Conservation (phyloP, 2,888 invertebrate genomes). For the Pristionchus maxplancki region DNA sequence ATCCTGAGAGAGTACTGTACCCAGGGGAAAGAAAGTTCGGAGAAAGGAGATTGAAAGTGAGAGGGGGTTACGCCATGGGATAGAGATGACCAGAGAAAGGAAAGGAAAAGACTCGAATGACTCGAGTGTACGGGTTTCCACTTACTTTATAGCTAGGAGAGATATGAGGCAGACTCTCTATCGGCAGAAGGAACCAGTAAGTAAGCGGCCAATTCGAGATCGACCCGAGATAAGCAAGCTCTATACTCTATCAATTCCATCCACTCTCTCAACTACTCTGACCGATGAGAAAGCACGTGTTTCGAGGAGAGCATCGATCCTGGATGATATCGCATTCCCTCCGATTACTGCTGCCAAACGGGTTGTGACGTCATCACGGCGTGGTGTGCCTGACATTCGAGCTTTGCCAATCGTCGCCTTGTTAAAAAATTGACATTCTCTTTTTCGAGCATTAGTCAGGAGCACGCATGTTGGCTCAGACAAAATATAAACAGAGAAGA, state of each 20-base stretch:
- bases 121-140: constrained; percentile 40
- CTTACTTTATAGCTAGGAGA: constrained; percentile 37
- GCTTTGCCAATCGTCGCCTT: constrained; percentile 5
- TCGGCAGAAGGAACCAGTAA: constrained; percentile 26
- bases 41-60: constrained; percentile 17
- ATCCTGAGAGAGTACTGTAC: not conserved
- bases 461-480: constrained; percentile 17
- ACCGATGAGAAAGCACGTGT: not conserved
- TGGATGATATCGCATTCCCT: constrained; percentile 2
- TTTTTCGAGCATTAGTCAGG: constrained; percentile 32
- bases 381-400: not conserved
- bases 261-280: not conserved
- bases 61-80: constrained; percentile 20
- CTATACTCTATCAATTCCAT: not conserved
- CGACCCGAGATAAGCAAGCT: not conserved
- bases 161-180: constrained; percentile 19
- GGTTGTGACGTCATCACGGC: constrained; percentile 32
- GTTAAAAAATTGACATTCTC: not conserved
- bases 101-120: constrained; percentile 29
- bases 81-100: not conserved
- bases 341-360: constrained; percentile 4
- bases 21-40: not conserved
- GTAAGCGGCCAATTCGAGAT: constrained; percentile 29
- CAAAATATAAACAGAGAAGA: constrained; percentile 44
- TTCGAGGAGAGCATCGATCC: not conserved